These are phyloP conservation scores for Esperia sulphurella DNA, from an alignment of 2,888 invertebrate genomes.

Conservation along the genomic window DNA sequence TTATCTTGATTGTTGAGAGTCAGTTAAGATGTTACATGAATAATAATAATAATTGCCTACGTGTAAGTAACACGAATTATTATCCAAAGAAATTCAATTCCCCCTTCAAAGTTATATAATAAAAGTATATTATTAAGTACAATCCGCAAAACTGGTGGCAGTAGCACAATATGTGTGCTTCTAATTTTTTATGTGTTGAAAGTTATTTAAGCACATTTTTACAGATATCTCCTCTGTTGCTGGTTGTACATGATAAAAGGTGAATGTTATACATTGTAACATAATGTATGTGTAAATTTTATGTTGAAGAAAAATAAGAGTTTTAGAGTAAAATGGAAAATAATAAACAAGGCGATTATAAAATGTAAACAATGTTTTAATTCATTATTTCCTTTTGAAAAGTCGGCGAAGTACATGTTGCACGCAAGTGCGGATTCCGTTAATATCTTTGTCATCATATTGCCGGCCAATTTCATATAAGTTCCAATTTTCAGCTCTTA, in stretches of 20 bases:
- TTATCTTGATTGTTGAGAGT: conserved; percentile 63
- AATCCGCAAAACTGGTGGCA: conserved; percentile 3
- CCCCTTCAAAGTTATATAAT: conserved; percentile 37
- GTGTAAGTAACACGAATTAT: conserved; percentile 21
- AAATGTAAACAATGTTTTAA: conserved; percentile 49
- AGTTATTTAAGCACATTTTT: not conserved
- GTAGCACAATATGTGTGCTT: not conserved
- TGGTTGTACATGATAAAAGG: conserved; percentile 39
- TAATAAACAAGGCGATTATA: conserved; percentile 71
- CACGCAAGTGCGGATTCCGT: no score
- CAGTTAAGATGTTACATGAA: conserved; percentile 56
- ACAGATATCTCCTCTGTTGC: not conserved
- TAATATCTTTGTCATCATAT: no score
- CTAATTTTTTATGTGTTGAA: not conserved
- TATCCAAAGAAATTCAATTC: conserved; percentile 53
- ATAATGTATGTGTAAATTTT: conserved; percentile 68
- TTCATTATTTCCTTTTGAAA: conserved; percentile 17
- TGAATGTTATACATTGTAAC: conserved; percentile 64
- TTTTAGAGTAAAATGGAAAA: conserved; percentile 59
- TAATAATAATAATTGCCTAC: conserved; percentile 30
- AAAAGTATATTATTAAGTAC: conserved; percentile 24
- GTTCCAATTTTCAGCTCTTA: no score
- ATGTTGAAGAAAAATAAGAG: conserved; percentile 57
- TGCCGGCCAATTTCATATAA: no score
- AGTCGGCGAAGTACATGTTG: no score